phyloP scores from a whole-genome alignment of 2,888 invertebrate genomes.

The Octonoba sinensis region DNA sequence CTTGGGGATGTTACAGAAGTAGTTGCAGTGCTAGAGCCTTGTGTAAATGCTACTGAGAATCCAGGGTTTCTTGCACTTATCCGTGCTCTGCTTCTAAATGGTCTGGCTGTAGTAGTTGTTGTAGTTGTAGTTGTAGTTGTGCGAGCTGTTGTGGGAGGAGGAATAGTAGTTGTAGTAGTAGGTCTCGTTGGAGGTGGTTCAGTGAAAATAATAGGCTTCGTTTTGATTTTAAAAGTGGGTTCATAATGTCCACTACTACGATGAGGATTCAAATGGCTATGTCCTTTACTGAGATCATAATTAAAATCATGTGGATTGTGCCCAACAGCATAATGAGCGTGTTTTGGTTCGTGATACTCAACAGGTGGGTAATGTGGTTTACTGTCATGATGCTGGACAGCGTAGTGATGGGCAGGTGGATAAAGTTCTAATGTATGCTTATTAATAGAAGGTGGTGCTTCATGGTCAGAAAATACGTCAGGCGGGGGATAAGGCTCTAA shows the following conservation, averaged over 20 bases:
- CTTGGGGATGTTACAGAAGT: slow-evolving; percentile 27
- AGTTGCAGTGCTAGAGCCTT: slow-evolving; percentile 29
- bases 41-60: slow-evolving; percentile 56
- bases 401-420: slow-evolving; percentile 38
- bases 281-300: slow-evolving; percentile 42
- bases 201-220: slow-evolving; percentile 54
- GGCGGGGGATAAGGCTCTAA: slow-evolving; percentile 62
- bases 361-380: slow-evolving; percentile 21
- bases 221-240: slow-evolving; percentile 60
- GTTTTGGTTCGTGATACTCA: slow-evolving; percentile 23
- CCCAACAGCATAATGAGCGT: slow-evolving; percentile 5
- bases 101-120: slow-evolving; percentile 15
- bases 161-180: slow-evolving; percentile 24
- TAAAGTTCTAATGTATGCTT: slow-evolving; percentile 49
- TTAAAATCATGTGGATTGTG: slow-evolving; percentile 24
- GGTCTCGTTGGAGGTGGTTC: slow-evolving; percentile 53
- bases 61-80: slow-evolving; percentile 49
- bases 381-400: slow-evolving; percentile 17
- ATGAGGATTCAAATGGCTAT: slow-evolving; percentile 52
- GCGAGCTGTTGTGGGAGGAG: slow-evolving; percentile 20
- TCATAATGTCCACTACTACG: slow-evolving; percentile 53
- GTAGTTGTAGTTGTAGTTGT: slow-evolving; percentile 37
- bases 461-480: slow-evolving; percentile 46
- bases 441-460: slow-evolving; percentile 45
- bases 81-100: slow-evolving; percentile 28